Evolutionary conservation across 2,113 vertebrate genomes (phyloP).

Genomic region (Erythrocebus patas): DNA sequence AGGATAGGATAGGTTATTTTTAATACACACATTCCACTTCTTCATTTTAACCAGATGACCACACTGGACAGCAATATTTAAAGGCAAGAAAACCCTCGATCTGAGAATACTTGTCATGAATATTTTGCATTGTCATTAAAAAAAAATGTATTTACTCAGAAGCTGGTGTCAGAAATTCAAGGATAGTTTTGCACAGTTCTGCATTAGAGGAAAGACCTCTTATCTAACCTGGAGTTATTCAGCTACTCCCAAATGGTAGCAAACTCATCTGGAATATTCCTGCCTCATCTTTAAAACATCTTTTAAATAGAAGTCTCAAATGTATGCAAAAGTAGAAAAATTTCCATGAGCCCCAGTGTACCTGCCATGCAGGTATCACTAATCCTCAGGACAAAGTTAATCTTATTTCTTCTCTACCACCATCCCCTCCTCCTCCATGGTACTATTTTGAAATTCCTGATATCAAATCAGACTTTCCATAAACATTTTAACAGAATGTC

Average conservation of each 20-base stretch:
- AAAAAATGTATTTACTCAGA: background rate
- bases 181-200: background rate
- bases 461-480: background rate
- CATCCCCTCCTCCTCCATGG: accelerated
- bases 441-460: background rate
- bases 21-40: background rate
- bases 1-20: background rate
- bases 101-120: background rate
- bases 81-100: background rate
- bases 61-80: background rate
- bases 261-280: background rate
- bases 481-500: background rate
- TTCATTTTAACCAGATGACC: background rate
- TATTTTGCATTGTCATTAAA: background rate
- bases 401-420: background rate
- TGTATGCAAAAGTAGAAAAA: background rate
- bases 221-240: background rate
- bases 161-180: background rate
- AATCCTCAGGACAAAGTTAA: background rate
- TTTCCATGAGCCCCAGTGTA: background rate
- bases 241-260: background rate
- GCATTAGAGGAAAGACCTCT: background rate
- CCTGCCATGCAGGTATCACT: background rate
- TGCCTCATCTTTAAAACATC: background rate
- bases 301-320: background rate